Conservation (phyloP, 1,140 invertebrate genomes). For the Trichomalopsis sarcophagae region DNA sequence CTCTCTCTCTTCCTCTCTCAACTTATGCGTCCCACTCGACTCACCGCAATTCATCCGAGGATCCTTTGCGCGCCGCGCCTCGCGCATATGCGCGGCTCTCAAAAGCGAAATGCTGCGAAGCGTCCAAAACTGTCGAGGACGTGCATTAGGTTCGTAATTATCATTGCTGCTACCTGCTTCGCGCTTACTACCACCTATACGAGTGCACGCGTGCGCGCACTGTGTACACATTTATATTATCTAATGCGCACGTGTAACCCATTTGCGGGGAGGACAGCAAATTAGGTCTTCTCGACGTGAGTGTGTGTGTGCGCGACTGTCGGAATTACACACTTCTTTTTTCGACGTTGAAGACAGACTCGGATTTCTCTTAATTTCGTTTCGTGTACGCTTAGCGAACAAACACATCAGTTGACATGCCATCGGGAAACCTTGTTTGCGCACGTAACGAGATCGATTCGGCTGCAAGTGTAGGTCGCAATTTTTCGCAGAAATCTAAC, state of each 20-base stretch:
- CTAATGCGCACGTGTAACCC: background rate
- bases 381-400: too few relatives aligned
- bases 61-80: conserved; percentile 1
- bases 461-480: background rate
- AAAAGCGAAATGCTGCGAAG: background rate
- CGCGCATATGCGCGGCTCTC: background rate
- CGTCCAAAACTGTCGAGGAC: conserved; percentile 3
- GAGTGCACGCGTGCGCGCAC: too few relatives aligned
- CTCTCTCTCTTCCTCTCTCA: background rate
- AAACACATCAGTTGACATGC: too few relatives aligned
- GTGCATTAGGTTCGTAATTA: conserved; percentile 20
- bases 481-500: background rate
- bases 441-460: background rate
- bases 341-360: background rate
- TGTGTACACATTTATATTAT: background rate
- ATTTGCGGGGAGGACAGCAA: background rate
- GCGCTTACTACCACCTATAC: background rate
- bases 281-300: background rate
- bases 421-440: too few relatives aligned
- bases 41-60: conserved; percentile 3
- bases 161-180: background rate
- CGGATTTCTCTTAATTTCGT: too few relatives aligned
- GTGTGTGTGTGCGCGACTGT: background rate
- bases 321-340: background rate
- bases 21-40: conserved; percentile 1